These are phyloP conservation scores for Ovis aries DNA, from an alignment of 2,113 vertebrate species.

Conservation along the genomic window DNA sequence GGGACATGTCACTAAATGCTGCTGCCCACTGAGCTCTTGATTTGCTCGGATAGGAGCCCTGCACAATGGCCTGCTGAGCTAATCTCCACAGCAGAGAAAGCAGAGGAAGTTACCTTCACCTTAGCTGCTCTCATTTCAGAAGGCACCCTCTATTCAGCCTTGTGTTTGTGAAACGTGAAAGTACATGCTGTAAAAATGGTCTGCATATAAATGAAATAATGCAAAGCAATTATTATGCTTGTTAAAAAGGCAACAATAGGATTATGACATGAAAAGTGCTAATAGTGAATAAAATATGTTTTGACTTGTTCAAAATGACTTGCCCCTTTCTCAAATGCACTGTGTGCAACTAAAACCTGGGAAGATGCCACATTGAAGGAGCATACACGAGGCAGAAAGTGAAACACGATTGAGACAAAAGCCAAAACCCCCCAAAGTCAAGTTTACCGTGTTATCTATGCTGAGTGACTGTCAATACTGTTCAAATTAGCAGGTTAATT, in stretches of 20 bases:
- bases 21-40: neutral
- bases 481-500: slow-evolving; percentile 49
- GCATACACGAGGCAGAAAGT: neutral
- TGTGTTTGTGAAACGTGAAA: slow-evolving; percentile 51
- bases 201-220: slow-evolving; percentile 62
- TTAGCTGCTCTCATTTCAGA: neutral
- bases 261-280: slow-evolving; percentile 56
- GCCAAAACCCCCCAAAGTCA: neutral
- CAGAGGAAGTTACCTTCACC: neutral
- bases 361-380: neutral
- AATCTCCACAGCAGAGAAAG: neutral
- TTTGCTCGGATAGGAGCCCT: neutral
- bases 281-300: slow-evolving; percentile 57
- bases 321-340: neutral
- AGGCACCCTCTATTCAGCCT: neutral
- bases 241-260: slow-evolving; percentile 59
- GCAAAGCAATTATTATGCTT: slow-evolving; percentile 55
- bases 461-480: neutral
- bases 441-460: neutral
- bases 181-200: slow-evolving; percentile 55
- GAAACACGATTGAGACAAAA: neutral
- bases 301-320: slow-evolving; percentile 56
- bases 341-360: neutral
- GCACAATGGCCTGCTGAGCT: neutral
- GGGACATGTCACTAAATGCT: neutral